Evolutionary conservation across 1,140 invertebrate genomes (phyloP).

Genomic region (Asobara japonica): DNA sequence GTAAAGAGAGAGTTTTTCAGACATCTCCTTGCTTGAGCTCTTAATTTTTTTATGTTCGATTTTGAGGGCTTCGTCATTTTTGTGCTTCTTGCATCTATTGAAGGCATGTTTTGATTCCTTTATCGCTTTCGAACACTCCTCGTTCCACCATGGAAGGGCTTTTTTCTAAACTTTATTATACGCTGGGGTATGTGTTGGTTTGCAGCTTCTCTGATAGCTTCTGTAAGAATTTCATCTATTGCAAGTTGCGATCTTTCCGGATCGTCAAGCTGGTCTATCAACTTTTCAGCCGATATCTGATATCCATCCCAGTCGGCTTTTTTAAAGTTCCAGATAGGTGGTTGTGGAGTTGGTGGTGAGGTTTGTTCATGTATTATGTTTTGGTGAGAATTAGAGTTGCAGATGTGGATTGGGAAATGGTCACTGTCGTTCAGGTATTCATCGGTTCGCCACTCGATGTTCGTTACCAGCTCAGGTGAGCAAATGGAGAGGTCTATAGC

Average conservation of each 20-base stretch:
- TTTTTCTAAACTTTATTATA: constrained; percentile 36
- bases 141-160: constrained; percentile 52
- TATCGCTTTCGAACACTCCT: constrained; percentile 44
- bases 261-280: constrained; percentile 30
- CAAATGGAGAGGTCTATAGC: too few species aligned
- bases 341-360: neutral
- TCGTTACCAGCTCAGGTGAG: too few species aligned
- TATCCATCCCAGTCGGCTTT: constrained; percentile 45
- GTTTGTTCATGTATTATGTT: neutral
- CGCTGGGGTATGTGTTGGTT: constrained; percentile 43
- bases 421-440: too few species aligned
- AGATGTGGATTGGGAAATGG: neutral
- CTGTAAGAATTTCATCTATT: constrained; percentile 39
- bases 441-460: too few species aligned
- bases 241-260: constrained; percentile 7
- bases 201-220: constrained; percentile 42
- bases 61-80: constrained; percentile 37
- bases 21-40: constrained; percentile 36
- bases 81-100: constrained; percentile 44
- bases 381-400: too few species aligned
- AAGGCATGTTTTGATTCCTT: constrained; percentile 48
- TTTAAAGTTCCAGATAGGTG: constrained; percentile 43
- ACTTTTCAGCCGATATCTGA: neutral
- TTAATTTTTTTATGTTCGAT: constrained; percentile 45
- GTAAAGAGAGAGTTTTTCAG: constrained; percentile 7